Conservation (phyloP, 2,888 invertebrate species). For the Merodon equestris region DNA sequence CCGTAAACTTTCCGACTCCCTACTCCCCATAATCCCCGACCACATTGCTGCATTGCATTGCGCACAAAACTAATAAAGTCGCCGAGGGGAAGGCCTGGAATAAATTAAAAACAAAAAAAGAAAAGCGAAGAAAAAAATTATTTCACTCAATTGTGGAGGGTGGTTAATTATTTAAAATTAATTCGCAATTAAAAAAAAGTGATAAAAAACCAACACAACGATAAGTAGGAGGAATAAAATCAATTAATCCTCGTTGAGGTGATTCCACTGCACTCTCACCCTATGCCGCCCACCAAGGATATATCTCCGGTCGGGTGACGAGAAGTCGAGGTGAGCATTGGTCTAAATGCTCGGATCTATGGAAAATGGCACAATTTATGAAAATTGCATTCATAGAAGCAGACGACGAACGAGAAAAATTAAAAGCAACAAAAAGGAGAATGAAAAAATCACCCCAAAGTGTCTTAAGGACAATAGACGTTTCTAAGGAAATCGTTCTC, state of each 20-base stretch:
- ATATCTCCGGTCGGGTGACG: no score
- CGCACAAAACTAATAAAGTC: constrained; percentile 18
- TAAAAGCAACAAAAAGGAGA: constrained; percentile 21
- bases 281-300: no score
- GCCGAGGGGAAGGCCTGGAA: constrained; percentile 2
- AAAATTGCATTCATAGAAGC: constrained; percentile 58
- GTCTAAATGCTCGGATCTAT: constrained; percentile 3
- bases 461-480: constrained; percentile 51
- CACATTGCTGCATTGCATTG: constrained; percentile 5
- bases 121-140: constrained; percentile 4
- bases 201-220: constrained; percentile 12
- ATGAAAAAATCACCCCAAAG: constrained; percentile 13
- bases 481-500: constrained; percentile 19
- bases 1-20: constrained; percentile 5
- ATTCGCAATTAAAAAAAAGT: constrained; percentile 56
- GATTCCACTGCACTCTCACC: no score
- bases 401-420: neutral
- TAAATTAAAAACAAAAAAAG: constrained; percentile 41
- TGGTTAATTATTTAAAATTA: constrained; percentile 59
- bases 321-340: no score
- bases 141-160: constrained; percentile 21
- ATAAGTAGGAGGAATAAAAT: constrained; percentile 42
- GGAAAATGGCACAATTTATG: constrained; percentile 52
- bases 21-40: neutral
- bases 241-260: constrained; percentile 52